Evolutionary conservation across 2,888 invertebrate genomes (phyloP).

Genomic region (Cyclophora albipunctata): DNA sequence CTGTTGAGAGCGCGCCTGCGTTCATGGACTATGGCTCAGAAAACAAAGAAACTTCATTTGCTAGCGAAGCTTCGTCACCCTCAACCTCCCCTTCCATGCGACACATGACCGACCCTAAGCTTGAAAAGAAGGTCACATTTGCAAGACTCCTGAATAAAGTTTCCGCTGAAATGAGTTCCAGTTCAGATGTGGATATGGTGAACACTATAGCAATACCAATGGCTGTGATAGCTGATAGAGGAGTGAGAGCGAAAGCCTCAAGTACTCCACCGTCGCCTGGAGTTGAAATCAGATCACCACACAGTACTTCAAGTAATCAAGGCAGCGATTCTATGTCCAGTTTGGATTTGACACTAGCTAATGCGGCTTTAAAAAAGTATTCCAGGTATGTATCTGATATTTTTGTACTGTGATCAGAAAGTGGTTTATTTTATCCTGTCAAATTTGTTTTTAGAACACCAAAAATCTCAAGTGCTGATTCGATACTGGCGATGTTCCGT

Average conservation of each 20-base stretch:
- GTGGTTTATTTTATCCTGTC: conserved; percentile 2
- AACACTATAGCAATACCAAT: conserved; percentile 68
- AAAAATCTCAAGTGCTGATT: conserved; percentile 86
- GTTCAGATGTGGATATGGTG: conserved; percentile 80
- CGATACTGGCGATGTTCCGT: conserved; percentile 85
- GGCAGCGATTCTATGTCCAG: conserved; percentile 86
- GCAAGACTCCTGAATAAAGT: conserved; percentile 83
- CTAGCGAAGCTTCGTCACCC: conserved; percentile 67
- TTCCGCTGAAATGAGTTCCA: conserved; percentile 85
- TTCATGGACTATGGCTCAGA: conserved; percentile 65
- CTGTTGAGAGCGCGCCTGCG: conserved; percentile 66
- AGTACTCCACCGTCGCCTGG: conserved; percentile 80
- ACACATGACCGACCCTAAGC: conserved; percentile 79
- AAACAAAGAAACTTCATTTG: conserved; percentile 78
- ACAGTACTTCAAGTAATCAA: conserved; percentile 84
- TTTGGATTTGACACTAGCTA: conserved; percentile 79
- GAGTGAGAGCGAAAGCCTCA: conserved; percentile 56
- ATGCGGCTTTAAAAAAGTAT: conserved; percentile 75
- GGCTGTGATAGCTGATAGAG: conserved; percentile 61
- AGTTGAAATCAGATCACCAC: conserved; percentile 76
- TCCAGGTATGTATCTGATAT: conserved; percentile 40
- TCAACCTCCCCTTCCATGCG: conserved; percentile 73
- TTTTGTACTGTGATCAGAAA: background rate
- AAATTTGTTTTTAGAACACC: conserved; percentile 52
- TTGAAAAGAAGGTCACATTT: conserved; percentile 87